Base-by-base conservation (phyloP, 2,113 vertebrate genomes). In the Centrocercus urophasianus region DNA sequence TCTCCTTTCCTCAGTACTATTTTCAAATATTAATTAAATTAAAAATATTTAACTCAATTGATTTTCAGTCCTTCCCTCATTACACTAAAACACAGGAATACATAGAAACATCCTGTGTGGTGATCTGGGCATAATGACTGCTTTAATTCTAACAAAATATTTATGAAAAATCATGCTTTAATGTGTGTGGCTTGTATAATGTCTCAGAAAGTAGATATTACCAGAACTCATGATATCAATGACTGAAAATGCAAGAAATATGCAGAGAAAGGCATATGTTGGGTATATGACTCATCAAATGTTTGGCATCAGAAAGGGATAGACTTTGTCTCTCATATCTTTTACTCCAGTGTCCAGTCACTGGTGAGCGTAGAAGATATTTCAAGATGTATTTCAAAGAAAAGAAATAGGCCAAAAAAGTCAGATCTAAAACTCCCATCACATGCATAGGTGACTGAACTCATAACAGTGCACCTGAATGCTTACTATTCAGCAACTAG, bases 21-120 rank as follows among this genome's bases (percentile, higher is more conserved):
- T 63, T 95, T 66, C 27, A 92, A 61, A 22, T 16, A 22, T 40
- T 70, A 50, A 1, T 50, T 24, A 24, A 50, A 50, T 50, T 16
- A 48, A 48, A 50, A 50, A 50, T 24, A 50, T 12, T 24, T 50
- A 50, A 50, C 21, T 50, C 24, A 24, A n/a, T 64, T 63, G 4
- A 24, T 67, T 85, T n/a, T 42, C 11, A 21, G 21, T 47, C 28
- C 18, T 32, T 38, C 14, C 14, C 30, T 71, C 13, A 11, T 24
- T n/a, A 5, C 13, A 14, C 5, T 40, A 8, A 17, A 43, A 3
- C 9, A 30, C 4, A 8, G 8, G 3, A 8, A 11, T 28, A 7
- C 6, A 2, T 6, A 48, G 5, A 43, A 6, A 47, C 3, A 47
- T 1, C 4, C 2, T 6, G 0, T 34, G 12, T n/a, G 22, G 22